phyloP scores from a whole-genome alignment of 2,113 vertebrate genomes.

The Desmodus rotundus region DNA sequence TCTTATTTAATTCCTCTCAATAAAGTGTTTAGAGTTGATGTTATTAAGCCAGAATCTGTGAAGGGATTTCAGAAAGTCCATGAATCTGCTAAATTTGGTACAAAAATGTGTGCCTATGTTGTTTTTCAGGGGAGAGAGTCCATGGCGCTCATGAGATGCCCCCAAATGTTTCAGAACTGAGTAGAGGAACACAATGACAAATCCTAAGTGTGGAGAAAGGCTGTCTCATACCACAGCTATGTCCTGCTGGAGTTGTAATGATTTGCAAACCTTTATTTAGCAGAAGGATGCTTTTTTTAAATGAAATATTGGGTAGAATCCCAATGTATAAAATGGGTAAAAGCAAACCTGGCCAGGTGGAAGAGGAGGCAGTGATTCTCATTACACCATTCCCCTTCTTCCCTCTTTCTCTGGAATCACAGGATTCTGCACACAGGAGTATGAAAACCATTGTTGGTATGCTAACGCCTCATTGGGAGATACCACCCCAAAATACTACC shows the following conservation, averaged over 20 bases:
- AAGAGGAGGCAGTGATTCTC: background rate
- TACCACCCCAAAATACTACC: background rate
- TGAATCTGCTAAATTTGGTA: background rate
- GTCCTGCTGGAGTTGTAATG: background rate
- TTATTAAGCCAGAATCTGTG: background rate
- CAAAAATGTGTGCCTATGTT: background rate
- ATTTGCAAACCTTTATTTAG: background rate
- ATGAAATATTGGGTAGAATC: background rate
- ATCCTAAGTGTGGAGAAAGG: background rate
- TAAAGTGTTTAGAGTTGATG: background rate
- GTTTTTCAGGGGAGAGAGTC: background rate
- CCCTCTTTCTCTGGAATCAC: background rate
- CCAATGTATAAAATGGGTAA: background rate
- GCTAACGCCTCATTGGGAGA: background rate
- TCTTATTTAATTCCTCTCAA: background rate
- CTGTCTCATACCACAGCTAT: background rate
- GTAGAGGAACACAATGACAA: background rate
- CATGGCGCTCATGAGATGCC: background rate
- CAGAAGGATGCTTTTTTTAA: background rate
- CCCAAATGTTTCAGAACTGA: background rate
- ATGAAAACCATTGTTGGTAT: background rate
- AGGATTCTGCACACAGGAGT: background rate
- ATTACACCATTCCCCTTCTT: no score
- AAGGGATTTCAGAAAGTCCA: background rate
- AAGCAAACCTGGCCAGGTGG: background rate